phyloP scores from a whole-genome alignment of 2,113 vertebrate genomes.

The Tetrax tetrax region DNA sequence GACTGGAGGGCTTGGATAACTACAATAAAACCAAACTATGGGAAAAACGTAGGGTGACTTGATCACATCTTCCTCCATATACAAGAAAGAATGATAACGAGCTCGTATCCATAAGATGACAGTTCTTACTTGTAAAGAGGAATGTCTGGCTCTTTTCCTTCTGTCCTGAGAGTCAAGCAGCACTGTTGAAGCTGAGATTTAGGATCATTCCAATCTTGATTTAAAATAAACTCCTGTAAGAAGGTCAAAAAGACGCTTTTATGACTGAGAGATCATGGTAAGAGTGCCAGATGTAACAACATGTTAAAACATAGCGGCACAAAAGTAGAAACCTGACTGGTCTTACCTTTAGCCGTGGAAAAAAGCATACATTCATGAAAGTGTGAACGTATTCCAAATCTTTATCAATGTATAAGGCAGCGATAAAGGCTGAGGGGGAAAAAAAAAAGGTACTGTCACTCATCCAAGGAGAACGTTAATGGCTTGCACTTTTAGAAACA shows the following conservation, averaged over 20 bases:
- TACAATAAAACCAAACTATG: background rate
- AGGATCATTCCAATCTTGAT: slow-evolving; percentile 99
- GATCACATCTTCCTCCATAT: background rate
- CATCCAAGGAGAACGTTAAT: background rate
- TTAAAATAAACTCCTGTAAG: slow-evolving; percentile 95
- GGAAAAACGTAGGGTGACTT: background rate
- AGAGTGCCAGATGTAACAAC: background rate
- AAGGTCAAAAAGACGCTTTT: slow-evolving; percentile 1
- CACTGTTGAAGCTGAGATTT: slow-evolving; percentile 99
- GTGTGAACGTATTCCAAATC: slow-evolving; percentile 96
- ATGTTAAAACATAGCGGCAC: background rate
- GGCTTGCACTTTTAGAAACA: background rate
- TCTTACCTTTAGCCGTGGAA: slow-evolving; percentile 92
- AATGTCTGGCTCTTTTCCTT: slow-evolving; percentile 98
- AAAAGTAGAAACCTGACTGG: background rate
- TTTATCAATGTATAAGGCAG: slow-evolving; percentile 97
- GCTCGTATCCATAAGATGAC: background rate
- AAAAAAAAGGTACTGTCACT: background rate
- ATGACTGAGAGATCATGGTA: background rate
- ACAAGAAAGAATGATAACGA: background rate
- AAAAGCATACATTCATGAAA: slow-evolving; percentile 99
- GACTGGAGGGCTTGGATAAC: background rate
- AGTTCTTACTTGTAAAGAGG: slow-evolving; percentile 95
- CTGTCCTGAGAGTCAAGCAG: slow-evolving; percentile 93
- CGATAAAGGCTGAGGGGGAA: slow-evolving; percentile 86